These are phyloP conservation scores for Athalia circularis DNA, from an alignment of 2,888 invertebrate species.

Conservation along the genomic window DNA sequence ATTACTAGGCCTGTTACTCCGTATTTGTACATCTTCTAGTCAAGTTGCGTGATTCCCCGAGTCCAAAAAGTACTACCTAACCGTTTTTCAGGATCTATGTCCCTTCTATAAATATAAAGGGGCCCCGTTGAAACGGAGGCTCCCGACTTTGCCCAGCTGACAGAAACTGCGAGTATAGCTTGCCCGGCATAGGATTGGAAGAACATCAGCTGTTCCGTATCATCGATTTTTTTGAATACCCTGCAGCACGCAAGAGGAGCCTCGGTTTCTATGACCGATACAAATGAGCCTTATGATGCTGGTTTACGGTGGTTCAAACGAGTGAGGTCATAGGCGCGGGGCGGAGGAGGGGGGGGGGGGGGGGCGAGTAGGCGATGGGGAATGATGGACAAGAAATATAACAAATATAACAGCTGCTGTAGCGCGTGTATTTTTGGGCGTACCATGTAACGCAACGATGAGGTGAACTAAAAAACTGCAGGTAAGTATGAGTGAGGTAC, in stretches of 20 bases:
- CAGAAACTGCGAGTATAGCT: not conserved
- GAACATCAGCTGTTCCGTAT: constrained; percentile 35
- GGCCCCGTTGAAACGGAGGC: not conserved
- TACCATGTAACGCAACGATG: too few relatives aligned
- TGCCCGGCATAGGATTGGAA: not conserved
- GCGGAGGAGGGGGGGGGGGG: too few relatives aligned
- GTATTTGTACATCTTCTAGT: too few relatives aligned
- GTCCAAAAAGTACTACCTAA: too few relatives aligned
- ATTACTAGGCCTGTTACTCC: too few relatives aligned
- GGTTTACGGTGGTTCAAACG: constrained; percentile 4
- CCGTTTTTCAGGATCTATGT: too few relatives aligned
- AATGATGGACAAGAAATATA: not conserved
- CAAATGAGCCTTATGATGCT: constrained; percentile 1
- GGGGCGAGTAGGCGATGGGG: not conserved
- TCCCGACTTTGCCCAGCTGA: constrained; percentile 24
- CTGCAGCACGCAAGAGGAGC: not conserved
- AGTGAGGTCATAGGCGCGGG: not conserved
- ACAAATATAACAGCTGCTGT: not conserved
- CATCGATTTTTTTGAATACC: constrained; percentile 26
- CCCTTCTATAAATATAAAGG: not conserved
- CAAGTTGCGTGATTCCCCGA: too few relatives aligned
- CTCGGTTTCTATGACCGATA: constrained; percentile 8
- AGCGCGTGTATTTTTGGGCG: not conserved
- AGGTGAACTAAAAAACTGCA: too few relatives aligned
- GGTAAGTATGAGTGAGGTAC: not conserved